Evolutionary conservation across 2,797 vertebrate species (phyloP).

Genomic region (Danio kyathit): DNA sequence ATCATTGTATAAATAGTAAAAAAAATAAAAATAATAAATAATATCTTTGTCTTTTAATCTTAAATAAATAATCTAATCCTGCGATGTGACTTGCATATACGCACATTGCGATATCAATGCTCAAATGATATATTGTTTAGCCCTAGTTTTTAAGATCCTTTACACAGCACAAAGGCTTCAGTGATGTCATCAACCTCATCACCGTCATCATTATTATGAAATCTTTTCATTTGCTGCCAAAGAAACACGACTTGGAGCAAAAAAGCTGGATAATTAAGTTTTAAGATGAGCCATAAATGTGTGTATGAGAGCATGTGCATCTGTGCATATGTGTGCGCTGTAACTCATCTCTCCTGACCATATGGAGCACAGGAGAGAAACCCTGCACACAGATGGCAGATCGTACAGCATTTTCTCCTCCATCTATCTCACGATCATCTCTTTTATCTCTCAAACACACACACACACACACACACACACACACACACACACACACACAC

Average conservation of each 20-base stretch:
- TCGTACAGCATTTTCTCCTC: slow-evolving; percentile 63
- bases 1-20: too few species aligned
- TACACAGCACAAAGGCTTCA: background rate
- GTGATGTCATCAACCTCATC: background rate
- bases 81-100: too few species aligned
- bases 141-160: background rate
- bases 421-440: slow-evolving; percentile 61
- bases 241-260: slow-evolving; percentile 45
- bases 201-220: slow-evolving; percentile 7
- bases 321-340: slow-evolving; percentile 32
- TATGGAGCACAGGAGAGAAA: slow-evolving; percentile 64
- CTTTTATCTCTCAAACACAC: slow-evolving; percentile 26
- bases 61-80: too few species aligned
- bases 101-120: too few species aligned
- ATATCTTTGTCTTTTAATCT: too few species aligned
- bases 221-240: slow-evolving; percentile 30
- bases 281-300: slow-evolving; percentile 53
- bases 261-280: slow-evolving; percentile 57
- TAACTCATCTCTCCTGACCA: slow-evolving; percentile 61
- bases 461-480: background rate
- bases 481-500: background rate
- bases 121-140: too few species aligned
- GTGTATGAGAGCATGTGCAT: slow-evolving; percentile 44
- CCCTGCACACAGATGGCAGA: slow-evolving; percentile 65
- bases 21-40: too few species aligned